Evolutionary conservation across 2,888 invertebrate genomes (phyloP).

Genomic region (Mamestra brassicae): DNA sequence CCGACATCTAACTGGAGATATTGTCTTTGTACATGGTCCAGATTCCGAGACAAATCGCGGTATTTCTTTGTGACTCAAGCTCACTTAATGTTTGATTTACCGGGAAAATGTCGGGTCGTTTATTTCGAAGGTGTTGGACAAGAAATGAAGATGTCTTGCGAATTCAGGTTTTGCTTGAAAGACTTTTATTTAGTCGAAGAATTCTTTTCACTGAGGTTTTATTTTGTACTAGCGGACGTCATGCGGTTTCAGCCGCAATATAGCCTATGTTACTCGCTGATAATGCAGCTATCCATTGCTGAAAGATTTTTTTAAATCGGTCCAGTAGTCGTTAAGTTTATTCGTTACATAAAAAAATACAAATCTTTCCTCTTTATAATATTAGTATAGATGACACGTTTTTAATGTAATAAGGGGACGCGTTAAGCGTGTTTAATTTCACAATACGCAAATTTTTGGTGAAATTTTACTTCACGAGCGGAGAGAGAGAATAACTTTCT

Average conservation of each 20-base stretch:
- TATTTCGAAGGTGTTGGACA: background rate
- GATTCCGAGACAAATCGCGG: constrained; percentile 29
- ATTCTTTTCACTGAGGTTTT: background rate
- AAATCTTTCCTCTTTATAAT: too few species aligned
- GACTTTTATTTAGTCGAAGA: background rate
- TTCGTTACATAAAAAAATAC: too few species aligned
- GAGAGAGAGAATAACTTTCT: background rate
- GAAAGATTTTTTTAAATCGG: too few species aligned
- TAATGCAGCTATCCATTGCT: too few species aligned
- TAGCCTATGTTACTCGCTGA: too few species aligned
- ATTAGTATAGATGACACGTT: background rate
- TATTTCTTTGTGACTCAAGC: constrained; percentile 28
- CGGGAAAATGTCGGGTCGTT: background rate
- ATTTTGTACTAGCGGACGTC: too few species aligned
- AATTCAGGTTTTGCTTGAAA: background rate
- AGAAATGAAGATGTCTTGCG: background rate
- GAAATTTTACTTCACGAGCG: background rate
- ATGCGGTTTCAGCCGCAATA: too few species aligned
- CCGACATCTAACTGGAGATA: constrained; percentile 7
- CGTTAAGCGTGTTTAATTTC: background rate
- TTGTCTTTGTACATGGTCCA: constrained; percentile 14
- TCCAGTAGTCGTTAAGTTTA: too few species aligned
- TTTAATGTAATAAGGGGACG: background rate
- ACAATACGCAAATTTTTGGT: background rate
- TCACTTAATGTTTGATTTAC: constrained; percentile 26